Percentiles rank a stretch among this genome's conserved stretches.
Evolutionary conservation across 2,888 invertebrate species (phyloP).

Genomic region (Tenthredo amoena): DNA sequence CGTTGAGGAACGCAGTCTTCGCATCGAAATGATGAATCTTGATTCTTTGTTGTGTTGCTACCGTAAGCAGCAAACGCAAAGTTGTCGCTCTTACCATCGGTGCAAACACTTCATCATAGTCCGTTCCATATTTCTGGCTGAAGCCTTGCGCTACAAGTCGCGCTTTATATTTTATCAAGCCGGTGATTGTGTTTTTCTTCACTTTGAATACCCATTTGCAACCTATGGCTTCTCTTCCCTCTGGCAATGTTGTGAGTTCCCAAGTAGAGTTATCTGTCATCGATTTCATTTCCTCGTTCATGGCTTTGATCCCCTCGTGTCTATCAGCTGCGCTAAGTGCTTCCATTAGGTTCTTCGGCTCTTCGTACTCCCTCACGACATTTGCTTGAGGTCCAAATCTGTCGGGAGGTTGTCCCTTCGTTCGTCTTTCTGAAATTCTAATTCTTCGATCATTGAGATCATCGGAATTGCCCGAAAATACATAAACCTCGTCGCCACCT

Average conservation of each 20-base stretch:
- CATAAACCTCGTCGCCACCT: slow-evolving; percentile 37
- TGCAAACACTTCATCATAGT: slow-evolving; percentile 64
- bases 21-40: slow-evolving; percentile 61
- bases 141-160: slow-evolving; percentile 65
- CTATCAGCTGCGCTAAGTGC: slow-evolving; percentile 37
- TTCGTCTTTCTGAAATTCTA: slow-evolving; percentile 33
- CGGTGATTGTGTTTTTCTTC: slow-evolving; percentile 55
- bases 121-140: slow-evolving; percentile 61
- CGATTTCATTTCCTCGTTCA: slow-evolving; percentile 57
- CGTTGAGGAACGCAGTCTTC: slow-evolving; percentile 63
- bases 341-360: slow-evolving; percentile 51
- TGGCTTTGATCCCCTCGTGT: slow-evolving; percentile 56
- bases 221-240: slow-evolving; percentile 56
- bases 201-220: slow-evolving; percentile 65
- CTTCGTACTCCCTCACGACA: slow-evolving; percentile 32
- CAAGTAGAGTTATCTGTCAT: slow-evolving; percentile 61
- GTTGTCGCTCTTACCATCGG: slow-evolving; percentile 64
- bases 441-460: not conserved
- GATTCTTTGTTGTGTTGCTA: slow-evolving; percentile 56
- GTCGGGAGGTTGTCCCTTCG: slow-evolving; percentile 49
- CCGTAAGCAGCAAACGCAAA: slow-evolving; percentile 59
- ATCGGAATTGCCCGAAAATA: slow-evolving; percentile 34
- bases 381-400: slow-evolving; percentile 32
- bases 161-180: slow-evolving; percentile 60
- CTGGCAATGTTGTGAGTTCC: slow-evolving; percentile 58